Evolutionary conservation across 1,140 invertebrate species (phyloP), one percentile per base, ranked within the genome.

Genomic region (Drosophila pseudoobscura): DNA sequence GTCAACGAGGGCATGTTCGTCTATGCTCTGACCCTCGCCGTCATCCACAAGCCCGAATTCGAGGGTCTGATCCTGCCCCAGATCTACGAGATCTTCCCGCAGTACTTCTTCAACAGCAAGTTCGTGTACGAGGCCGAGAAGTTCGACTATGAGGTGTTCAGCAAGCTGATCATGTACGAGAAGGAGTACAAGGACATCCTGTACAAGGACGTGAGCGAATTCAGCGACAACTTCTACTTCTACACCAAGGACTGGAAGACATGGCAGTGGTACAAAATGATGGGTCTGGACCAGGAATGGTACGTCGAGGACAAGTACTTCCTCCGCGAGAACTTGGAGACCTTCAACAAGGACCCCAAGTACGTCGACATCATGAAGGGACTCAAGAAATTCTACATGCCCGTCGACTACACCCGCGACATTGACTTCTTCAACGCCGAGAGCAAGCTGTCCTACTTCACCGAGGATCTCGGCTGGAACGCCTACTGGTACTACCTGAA

Each of bases 381-480:
- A 8, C 35, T 75, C 5, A 61, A 80, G 22, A 64, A 70, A 9
- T 88, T 78, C 77, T 88, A 68, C 57, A 76, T 80, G 75, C 87
- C 87, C 2, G 83, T 87, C 7, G 87, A 80, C 94, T 52, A 96
- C 95, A 92, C 93, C 93, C 84, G 93, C 93, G 45, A 17, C 93
- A 94, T 84, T 93, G 93, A 80, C 94, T 94, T 92, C 94, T 95
- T 68, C 93, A 92, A 92, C 45, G 79, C 92, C 8, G 90, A 93
- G 20, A 92, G 94, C 59, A 91, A 93, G 49, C 51, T 97, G 15
- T 92, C 93, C 20, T 96, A 96, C 89, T 96, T 94, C 92, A 95
- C 95, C 0, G 94, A 96, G 66, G 96, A 96, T 90, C 91, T 94
- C 60, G 94, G 94, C 60, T 91, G 96, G 13, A 95, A 96, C 78